Conservation (phyloP, 2,888 invertebrate genomes). For the Pyrochroa serraticornis region DNA sequence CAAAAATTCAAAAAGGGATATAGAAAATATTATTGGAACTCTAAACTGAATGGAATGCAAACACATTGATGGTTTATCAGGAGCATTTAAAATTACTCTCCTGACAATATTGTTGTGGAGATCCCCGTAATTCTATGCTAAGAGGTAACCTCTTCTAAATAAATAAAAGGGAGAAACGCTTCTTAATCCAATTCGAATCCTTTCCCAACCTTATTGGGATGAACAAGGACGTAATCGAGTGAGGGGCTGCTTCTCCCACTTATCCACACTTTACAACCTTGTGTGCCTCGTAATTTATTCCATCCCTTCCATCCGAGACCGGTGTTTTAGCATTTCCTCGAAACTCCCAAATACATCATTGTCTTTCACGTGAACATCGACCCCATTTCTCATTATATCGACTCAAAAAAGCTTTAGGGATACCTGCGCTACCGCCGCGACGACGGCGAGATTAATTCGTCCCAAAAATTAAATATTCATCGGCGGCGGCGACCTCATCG, state of each 20-base stretch:
- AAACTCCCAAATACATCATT: constrained; percentile 17
- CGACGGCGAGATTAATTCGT: too few relatives aligned
- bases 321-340: constrained; percentile 24
- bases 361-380: constrained; percentile 11
- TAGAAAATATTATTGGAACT: too few relatives aligned
- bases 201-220: constrained; percentile 37
- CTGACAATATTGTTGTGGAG: too few relatives aligned
- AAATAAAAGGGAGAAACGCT: constrained; percentile 28
- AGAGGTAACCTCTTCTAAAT: not conserved
- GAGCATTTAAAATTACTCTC: too few relatives aligned
- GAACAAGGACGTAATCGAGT: constrained; percentile 38
- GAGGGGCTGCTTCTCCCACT: constrained; percentile 30
- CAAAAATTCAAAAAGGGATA: too few relatives aligned
- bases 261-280: constrained; percentile 24
- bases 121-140: too few relatives aligned
- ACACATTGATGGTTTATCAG: too few relatives aligned
- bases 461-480: too few relatives aligned
- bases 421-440: too few relatives aligned
- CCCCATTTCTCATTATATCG: constrained; percentile 17
- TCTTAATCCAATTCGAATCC: constrained; percentile 40
- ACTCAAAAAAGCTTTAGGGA: too few relatives aligned
- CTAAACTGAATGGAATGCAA: too few relatives aligned
- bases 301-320: constrained; percentile 24
- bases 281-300: constrained; percentile 21
- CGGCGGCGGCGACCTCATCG: not conserved